Base-by-base conservation (phyloP, 2,797 vertebrate genomes). In the Rhyacichthys aspro region DNA sequence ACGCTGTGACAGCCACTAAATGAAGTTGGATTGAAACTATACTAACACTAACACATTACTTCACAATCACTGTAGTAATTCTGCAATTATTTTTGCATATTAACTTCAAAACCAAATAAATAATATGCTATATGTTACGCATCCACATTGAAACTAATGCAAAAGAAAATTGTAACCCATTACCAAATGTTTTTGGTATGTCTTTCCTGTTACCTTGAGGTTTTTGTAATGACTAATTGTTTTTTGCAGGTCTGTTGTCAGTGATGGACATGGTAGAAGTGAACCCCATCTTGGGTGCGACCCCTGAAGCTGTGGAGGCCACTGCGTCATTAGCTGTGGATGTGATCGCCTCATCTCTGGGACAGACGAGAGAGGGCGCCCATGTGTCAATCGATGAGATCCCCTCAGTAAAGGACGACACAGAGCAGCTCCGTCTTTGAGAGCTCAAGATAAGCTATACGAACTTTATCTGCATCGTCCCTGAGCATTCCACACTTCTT, bases 181-280 rank as follows among this genome's bases (percentile, higher is more conserved):
- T 23, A 23, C 19, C 19, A 5, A 23, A 23, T 23, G 2, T 5
- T 23, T 23, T 23, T 23, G 19, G 19, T 23, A 23, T 23, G 2
- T 23, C 2, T 23, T 5, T 23, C 5, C 7, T 11, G 8, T 53
- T 17, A 43, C 6, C 16, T 1, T 49, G 11, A 41, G 5, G 11
- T 18, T 14, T 28, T 0, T 10, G 1, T 15, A 36, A 76, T 58
- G 3, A 19, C 12, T 58, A 3, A 0, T 10, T 39, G 11, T 58
- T 65, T 23, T 14, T 9, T 15, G n/a, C 77, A 99, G 98, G 98
- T 64, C 86, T 98, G 89, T 90, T 99, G 83, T 99, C 97, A 0
- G 97, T 86, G 54, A 90, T 99, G 85, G 97, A 99, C 82, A 81
- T 99, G 72, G 97, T 99, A 32, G 97, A 99, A 84, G 97, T 99